Percentiles rank a stretch among this genome's conserved stretches.
phyloP scores from a whole-genome alignment of 2,113 vertebrate species.

The Tiliqua scincoides region DNA sequence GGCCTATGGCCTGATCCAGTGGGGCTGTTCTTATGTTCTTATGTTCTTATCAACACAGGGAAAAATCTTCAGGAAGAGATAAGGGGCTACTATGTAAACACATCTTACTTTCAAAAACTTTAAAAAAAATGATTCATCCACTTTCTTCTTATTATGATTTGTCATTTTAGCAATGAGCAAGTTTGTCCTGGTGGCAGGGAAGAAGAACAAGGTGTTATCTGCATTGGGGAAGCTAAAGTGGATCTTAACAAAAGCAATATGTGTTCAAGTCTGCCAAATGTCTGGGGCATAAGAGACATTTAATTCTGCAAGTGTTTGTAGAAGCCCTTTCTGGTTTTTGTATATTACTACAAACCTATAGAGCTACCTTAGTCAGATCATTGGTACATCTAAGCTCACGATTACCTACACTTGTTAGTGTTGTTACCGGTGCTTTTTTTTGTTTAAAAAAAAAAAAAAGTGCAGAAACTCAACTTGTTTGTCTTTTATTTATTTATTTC shows the following conservation, averaged over 20 bases:
- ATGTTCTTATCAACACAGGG: too few relatives aligned
- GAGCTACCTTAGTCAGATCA: too few relatives aligned
- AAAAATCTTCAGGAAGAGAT: neutral
- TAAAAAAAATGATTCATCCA: neutral
- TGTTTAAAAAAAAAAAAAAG: too few relatives aligned
- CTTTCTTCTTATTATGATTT: neutral
- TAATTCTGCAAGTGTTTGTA: neutral
- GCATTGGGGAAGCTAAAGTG: neutral
- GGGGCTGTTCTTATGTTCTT: too few relatives aligned
- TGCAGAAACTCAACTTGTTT: too few relatives aligned
- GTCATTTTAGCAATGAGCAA: neutral
- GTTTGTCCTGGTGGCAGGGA: neutral
- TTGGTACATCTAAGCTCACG: too few relatives aligned
- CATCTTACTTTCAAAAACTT: neutral
- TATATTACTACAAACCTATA: neutral
- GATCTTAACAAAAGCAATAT: neutral
- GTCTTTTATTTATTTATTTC: too few relatives aligned
- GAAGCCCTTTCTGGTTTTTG: too few relatives aligned
- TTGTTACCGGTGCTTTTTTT: too few relatives aligned
- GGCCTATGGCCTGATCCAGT: too few relatives aligned
- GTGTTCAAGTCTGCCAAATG: neutral
- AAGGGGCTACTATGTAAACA: neutral
- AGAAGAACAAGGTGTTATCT: neutral
- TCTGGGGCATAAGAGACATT: neutral
- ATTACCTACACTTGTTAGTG: too few relatives aligned